Conservation (phyloP, 2,113 vertebrate genomes). For the Pelobates fuscus region DNA sequence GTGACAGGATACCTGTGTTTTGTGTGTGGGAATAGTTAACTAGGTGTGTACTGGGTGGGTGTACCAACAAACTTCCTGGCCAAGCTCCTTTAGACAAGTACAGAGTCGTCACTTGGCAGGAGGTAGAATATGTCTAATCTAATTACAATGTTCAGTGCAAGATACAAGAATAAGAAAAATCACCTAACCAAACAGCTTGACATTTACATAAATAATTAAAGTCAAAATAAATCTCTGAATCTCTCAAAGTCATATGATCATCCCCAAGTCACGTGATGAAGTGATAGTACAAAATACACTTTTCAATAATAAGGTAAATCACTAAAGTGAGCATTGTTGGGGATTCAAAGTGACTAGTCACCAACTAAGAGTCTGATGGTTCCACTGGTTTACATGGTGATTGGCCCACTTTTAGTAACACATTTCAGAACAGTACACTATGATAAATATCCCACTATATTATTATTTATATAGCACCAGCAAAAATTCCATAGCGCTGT, state of each 20-base stretch:
- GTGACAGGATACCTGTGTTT: slow-evolving; percentile 9
- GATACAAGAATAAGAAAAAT: slow-evolving; percentile 3
- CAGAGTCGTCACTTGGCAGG: slow-evolving; percentile 47
- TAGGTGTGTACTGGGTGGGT: slow-evolving; percentile 44
- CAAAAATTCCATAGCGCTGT: too few relatives aligned
- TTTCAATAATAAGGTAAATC: too few relatives aligned
- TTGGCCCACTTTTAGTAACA: too few relatives aligned
- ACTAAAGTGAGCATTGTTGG: too few relatives aligned
- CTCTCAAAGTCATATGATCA: neutral
- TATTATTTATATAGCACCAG: too few relatives aligned
- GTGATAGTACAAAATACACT: too few relatives aligned
- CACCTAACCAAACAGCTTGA: neutral
- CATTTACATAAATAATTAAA: slow-evolving; percentile 31
- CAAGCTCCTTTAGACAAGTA: slow-evolving; percentile 41
- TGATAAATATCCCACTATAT: too few relatives aligned
- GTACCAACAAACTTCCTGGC: slow-evolving; percentile 41
- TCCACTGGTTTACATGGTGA: too few relatives aligned
- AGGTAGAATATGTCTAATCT: slow-evolving; percentile 30
- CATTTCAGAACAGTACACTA: too few relatives aligned
- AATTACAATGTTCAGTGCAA: slow-evolving; percentile 30
- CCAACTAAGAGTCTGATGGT: too few relatives aligned
- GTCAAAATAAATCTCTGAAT: neutral
- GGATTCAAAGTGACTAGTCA: too few relatives aligned
- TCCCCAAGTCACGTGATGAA: too few relatives aligned
- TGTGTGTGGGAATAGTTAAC: slow-evolving; percentile 37